Percentiles rank a stretch among this genome's conserved stretches.
Conservation (phyloP, 2,113 vertebrate species). For the Thamnaconus septentrionalis region DNA sequence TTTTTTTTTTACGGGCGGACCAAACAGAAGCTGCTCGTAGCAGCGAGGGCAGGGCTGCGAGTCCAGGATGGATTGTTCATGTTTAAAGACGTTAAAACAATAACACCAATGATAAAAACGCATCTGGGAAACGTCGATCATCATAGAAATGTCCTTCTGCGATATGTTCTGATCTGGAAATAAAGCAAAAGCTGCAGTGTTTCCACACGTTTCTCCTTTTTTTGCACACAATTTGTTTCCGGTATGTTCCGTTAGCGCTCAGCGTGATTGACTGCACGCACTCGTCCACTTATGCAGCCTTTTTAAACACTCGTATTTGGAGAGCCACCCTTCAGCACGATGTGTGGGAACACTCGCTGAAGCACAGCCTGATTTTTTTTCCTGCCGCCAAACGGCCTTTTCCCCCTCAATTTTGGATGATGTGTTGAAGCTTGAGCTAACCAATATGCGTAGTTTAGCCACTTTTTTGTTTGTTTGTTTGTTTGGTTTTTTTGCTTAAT, state of each 20-base stretch:
- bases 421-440: constrained; percentile 8
- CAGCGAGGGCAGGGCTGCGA: neutral
- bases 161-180: too few species aligned
- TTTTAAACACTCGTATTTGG: constrained; percentile 35
- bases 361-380: neutral
- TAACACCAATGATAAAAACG: too few species aligned
- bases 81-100: too few species aligned
- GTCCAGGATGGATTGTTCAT: too few species aligned
- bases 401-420: constrained; percentile 2
- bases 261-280: neutral
- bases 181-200: neutral
- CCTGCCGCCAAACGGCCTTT: constrained; percentile 39
- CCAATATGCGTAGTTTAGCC: too few species aligned
- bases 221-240: neutral
- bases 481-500: too few species aligned
- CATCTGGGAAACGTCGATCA: too few species aligned
- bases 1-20: neutral
- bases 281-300: constrained; percentile 19
- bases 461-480: too few species aligned
- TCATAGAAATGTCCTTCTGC: too few species aligned
- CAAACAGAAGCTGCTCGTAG: neutral
- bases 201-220: neutral
- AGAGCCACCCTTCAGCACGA: constrained; percentile 38
- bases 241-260: neutral
- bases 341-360: constrained; percentile 48